phyloP scores from a whole-genome alignment of 2,888 invertebrate species.

The Gortyna flavago region DNA sequence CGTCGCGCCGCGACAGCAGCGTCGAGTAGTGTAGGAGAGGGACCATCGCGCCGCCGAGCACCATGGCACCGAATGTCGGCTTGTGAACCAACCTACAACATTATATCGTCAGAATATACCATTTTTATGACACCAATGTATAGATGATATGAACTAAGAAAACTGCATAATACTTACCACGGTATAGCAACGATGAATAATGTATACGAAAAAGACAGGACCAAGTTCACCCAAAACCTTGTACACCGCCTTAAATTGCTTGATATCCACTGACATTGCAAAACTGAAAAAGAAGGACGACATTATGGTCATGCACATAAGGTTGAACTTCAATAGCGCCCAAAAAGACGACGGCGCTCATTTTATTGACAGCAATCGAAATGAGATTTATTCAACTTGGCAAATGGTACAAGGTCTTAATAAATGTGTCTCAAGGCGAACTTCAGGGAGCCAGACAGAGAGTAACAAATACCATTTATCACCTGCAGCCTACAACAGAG shows the following conservation, averaged over 20 bases:
- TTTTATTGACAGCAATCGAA: constrained; percentile 11
- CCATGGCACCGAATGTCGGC: constrained; percentile 80
- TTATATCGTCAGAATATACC: neutral
- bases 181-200: constrained; percentile 84
- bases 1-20: constrained; percentile 74
- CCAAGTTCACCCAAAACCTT: constrained; percentile 84
- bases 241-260: constrained; percentile 82
- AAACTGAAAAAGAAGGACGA: constrained; percentile 76
- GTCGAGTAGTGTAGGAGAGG: constrained; percentile 85
- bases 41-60: constrained; percentile 76
- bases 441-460: neutral
- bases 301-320: neutral
- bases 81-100: constrained; percentile 81
- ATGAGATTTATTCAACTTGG: neutral
- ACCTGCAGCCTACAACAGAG: neutral
- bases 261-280: constrained; percentile 84
- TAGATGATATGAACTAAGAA: neutral
- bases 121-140: neutral
- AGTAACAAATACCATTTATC: neutral
- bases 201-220: constrained; percentile 86
- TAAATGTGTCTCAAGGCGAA: constrained; percentile 19
- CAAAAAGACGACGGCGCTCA: neutral
- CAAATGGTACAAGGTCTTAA: constrained; percentile 6
- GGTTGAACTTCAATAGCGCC: neutral
- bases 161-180: constrained; percentile 77